Evolutionary conservation across 2,113 vertebrate genomes (phyloP).

Genomic region (Microtus richardsoni): DNA sequence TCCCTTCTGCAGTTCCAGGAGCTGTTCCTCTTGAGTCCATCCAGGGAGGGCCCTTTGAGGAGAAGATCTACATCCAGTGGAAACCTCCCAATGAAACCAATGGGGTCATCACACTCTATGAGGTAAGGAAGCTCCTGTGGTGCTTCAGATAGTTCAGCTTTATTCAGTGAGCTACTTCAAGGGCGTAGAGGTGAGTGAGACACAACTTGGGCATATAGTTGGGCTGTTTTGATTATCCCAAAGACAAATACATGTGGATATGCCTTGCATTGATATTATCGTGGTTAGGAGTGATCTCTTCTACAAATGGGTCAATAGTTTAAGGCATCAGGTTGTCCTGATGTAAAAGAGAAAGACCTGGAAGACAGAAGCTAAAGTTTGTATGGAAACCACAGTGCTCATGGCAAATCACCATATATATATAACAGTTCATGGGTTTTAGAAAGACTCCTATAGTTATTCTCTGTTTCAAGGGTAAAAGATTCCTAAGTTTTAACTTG

Average conservation of each 20-base stretch:
- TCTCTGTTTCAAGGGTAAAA: background rate
- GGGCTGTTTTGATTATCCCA: background rate
- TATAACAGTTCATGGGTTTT: background rate
- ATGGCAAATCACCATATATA: background rate
- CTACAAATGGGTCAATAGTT: background rate
- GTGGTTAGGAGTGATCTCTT: background rate
- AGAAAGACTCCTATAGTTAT: background rate
- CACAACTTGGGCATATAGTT: background rate
- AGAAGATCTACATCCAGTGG: constrained; percentile 99
- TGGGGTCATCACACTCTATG: constrained; percentile 97
- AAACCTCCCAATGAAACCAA: constrained; percentile 99
- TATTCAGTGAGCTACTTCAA: background rate
- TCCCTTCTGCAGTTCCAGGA: constrained; percentile 91
- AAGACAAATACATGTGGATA: background rate
- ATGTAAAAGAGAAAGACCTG: background rate
- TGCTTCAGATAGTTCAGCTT: background rate
- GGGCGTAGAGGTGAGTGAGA: background rate
- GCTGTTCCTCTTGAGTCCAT: constrained; percentile 95
- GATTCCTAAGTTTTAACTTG: background rate
- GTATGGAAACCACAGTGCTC: background rate
- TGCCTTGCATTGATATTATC: background rate
- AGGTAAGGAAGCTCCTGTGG: constrained; percentile 88
- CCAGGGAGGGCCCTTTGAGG: constrained; percentile 96
- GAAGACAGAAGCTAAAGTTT: background rate
- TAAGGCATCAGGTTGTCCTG: background rate